Conservation (phyloP, 2,113 vertebrate species). For the Nicator chloris region DNA sequence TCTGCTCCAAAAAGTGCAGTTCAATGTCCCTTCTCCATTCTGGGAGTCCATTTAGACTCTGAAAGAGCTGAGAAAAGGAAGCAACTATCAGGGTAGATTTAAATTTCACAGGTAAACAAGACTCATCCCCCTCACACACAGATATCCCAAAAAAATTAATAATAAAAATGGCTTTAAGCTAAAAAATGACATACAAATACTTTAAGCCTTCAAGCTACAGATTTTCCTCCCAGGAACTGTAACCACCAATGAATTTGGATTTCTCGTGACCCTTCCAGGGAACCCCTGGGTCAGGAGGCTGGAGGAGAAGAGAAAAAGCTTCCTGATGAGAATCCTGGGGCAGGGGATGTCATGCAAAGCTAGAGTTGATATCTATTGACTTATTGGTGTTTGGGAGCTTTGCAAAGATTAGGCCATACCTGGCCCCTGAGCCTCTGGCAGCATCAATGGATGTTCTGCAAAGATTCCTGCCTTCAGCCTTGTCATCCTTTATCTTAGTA, state of each 20-base stretch:
- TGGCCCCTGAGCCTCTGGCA: slow-evolving; percentile 58
- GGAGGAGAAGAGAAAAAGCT: background rate
- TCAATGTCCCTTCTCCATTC: background rate
- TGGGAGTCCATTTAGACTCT: background rate
- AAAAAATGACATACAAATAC: background rate
- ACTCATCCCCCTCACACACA: background rate
- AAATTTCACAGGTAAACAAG: background rate
- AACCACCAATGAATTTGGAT: background rate
- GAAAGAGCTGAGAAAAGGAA: background rate
- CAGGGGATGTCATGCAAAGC: background rate
- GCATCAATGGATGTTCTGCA: slow-evolving; percentile 72
- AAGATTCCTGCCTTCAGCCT: slow-evolving; percentile 67
- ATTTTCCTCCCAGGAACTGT: background rate
- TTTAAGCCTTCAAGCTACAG: background rate
- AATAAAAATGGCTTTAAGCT: background rate
- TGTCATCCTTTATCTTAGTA: slow-evolving; percentile 86
- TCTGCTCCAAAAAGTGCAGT: background rate
- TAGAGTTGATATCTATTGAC: slow-evolving; percentile 38
- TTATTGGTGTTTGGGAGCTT: slow-evolving; percentile 21
- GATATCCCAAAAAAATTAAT: rapidly evolving
- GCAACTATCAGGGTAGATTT: background rate
- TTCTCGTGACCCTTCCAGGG: background rate
- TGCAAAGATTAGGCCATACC: slow-evolving; percentile 57
- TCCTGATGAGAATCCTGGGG: background rate
- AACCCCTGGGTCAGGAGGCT: background rate